Base-by-base conservation (phyloP, 2,113 vertebrate genomes). In the Hylia prasina region DNA sequence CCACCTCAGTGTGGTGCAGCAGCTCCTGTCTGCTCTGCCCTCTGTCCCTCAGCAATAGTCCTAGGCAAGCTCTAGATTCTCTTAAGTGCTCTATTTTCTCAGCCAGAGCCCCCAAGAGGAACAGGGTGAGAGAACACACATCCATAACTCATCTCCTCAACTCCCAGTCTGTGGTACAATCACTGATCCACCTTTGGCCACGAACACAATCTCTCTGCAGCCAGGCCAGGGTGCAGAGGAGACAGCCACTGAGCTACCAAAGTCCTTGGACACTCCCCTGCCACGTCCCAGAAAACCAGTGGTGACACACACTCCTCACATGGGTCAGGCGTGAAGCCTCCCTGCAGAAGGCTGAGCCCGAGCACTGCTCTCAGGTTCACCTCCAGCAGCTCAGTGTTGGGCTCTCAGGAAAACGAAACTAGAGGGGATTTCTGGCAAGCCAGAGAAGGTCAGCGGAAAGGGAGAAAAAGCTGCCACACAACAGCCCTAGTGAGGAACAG, bases 81-180 rank as follows among this genome's bases (percentile, higher is more conserved):
- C 6, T 25, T 9, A 68, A 58, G 28, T 44, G 8, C 58, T 75
- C 79, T 27, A 35, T 35, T 64, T 79, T 57, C 57, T 47, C 22
- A 65, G 35, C 33, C 40, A 72, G 44, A 82, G 61, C 21, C 33
- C 75, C 42, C 39, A 50, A 28, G 50, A 85, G 21, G 33, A 58
- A 39, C 8, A 22, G 40, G 0, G 0, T 11, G 15, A 88, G 6
- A 40, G 40, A 79, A 75, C 39, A 54, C 20, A 9, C 1, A 53
- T 1, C 58, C 37, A 0, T 50, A 89, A 69, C 40, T 75, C 23
- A 22, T 28, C 40, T 22, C 27, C 21, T 13, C 45, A 60, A 3
- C 19, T 78, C 42, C 35, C 63, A 72, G n/a, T 9, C 42, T 1
- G 0, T 1, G 56, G 39, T 6, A 39, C 0, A 0, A 65, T n/a